Conservation (phyloP, 2,113 vertebrate species). For the Xenopus tropicalis region DNA sequence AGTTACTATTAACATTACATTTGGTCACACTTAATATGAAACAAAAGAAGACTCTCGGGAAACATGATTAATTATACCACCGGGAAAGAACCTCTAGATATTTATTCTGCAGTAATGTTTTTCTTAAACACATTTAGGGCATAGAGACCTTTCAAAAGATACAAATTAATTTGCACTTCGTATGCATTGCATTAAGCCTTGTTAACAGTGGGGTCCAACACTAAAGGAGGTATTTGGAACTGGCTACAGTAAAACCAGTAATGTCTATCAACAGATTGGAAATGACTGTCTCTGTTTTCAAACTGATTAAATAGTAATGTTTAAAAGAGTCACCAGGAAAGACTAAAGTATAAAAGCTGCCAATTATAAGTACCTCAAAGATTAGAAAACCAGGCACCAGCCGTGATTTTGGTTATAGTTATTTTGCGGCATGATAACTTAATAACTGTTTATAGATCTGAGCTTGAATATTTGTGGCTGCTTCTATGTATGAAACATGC, state of each 20-base stretch:
- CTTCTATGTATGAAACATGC: not conserved
- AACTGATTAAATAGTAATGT: not conserved
- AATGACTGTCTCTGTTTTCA: not conserved
- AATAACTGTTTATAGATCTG: slow-evolving; percentile 29
- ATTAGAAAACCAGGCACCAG: slow-evolving; percentile 12
- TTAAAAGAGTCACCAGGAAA: not conserved
- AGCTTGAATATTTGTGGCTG: slow-evolving; percentile 12
- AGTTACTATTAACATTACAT: too few species aligned
- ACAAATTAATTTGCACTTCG: too few species aligned
- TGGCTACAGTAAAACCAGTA: not conserved
- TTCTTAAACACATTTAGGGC: too few species aligned
- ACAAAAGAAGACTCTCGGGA: too few species aligned
- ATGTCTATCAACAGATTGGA: not conserved
- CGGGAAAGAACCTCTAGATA: too few species aligned
- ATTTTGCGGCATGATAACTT: slow-evolving; percentile 15
- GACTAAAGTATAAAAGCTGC: not conserved
- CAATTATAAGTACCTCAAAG: not conserved
- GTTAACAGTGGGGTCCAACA: not conserved
- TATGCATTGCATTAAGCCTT: too few species aligned
- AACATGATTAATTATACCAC: too few species aligned
- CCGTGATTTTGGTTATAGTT: slow-evolving; percentile 9
- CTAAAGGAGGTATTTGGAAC: not conserved
- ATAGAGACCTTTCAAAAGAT: too few species aligned
- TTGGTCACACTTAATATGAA: too few species aligned
- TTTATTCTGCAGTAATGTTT: too few species aligned